These are phyloP conservation scores for Octonoba sinensis DNA, from an alignment of 2,888 invertebrate species.

Conservation along the genomic window DNA sequence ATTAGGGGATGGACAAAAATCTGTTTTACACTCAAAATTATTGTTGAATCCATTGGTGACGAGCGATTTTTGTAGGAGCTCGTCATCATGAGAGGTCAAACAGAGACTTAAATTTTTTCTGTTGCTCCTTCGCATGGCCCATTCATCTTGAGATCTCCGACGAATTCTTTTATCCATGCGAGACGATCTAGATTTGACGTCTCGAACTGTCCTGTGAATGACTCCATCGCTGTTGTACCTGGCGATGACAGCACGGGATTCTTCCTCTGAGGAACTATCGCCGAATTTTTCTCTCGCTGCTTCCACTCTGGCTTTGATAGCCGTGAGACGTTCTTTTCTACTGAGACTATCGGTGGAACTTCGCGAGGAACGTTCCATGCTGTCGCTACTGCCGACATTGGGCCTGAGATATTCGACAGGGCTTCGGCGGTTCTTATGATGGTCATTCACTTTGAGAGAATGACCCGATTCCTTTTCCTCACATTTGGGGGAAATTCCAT, in stretches of 20 bases:
- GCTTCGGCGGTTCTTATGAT: conserved; percentile 14
- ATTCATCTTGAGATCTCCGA: conserved; percentile 51
- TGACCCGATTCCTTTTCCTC: not conserved
- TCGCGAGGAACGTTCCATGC: conserved; percentile 58
- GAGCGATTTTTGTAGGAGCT: not conserved
- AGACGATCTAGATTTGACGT: conserved; percentile 44
- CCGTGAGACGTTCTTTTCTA: conserved; percentile 65
- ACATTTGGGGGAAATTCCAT: too few relatives aligned
- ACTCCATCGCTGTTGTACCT: conserved; percentile 60
- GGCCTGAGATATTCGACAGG: conserved; percentile 17
- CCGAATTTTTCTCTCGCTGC: conserved; percentile 63
- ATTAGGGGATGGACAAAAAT: conserved; percentile 41
- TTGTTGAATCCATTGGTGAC: not conserved
- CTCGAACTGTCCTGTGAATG: conserved; percentile 66
- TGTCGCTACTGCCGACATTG: conserved; percentile 53
- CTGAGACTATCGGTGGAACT: conserved; percentile 64
- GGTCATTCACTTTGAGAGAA: conserved; percentile 4
- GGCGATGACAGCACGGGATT: conserved; percentile 17
- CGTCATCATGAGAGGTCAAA: conserved; percentile 18
- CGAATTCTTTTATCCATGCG: conserved; percentile 32
- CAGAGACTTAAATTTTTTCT: conserved; percentile 46
- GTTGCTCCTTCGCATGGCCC: conserved; percentile 1
- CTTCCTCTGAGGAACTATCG: conserved; percentile 72
- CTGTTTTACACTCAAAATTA: conserved; percentile 34
- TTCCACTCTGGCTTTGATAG: conserved; percentile 67